Evolutionary conservation across 2,888 invertebrate genomes (phyloP), one percentile per base, ranked within the genome.

Genomic region (Athalia circularis): DNA sequence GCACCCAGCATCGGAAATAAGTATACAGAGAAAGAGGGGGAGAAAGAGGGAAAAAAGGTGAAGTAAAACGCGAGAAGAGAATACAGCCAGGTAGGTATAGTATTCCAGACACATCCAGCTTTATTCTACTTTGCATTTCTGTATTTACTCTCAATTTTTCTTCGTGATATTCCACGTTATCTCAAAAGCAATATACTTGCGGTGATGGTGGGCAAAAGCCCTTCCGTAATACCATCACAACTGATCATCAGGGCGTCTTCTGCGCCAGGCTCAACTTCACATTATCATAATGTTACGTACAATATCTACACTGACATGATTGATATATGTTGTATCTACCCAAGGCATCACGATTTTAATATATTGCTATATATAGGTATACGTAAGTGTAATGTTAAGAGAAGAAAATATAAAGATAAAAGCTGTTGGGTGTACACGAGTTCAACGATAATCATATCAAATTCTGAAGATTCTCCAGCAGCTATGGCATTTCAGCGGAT

Each of bases 171-270:
- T 47, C 72, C 72, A 7, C 54, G 72, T 72, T 72, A 72, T 72
- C 72, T 72, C 57, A 72, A 72, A 72, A 72, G 72, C 72, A 72
- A 72, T 72, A 72, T 72, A 72, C 72, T 72, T 59, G 29, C 29
- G 29, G 29, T 29, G 15, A 13, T 52, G 57, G 57, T 72, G 72
- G 57, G 72, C 72, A 59, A 72, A 59, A 72, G 72, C 72, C 57
- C 47, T 72, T 59, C 72, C 72, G 29, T 29, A 29, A 29, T 29
- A 47, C 45, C 72, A 59, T 72, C 72, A 72, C 45, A 59, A 72
- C 72, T 59, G 72, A 72, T 72, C 72, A 72, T 72, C 72, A 72
- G 72, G 57, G 59, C 59, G 72, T 72, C 72, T 72, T 72, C 72
- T 72, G 72, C 47, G 72, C 57, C 72, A 13, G 72, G 72, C 72